Base-by-base conservation (phyloP, 2,113 vertebrate species). In the Plestiodon gilberti region DNA sequence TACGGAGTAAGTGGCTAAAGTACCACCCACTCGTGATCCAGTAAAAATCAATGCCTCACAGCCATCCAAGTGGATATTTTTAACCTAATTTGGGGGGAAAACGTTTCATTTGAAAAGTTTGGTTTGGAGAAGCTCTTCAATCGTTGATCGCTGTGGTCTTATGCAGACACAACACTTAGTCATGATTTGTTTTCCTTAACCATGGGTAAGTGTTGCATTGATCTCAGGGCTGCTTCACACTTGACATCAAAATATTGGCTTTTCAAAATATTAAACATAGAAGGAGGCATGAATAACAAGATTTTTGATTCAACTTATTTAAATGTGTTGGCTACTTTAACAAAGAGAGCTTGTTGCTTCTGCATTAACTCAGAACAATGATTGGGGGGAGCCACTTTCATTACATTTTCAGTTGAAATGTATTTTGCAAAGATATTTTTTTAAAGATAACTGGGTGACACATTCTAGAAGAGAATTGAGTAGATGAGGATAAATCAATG, bases 391-490 rank as follows among this genome's bases (percentile, higher is more conserved):
- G 43, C 43, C 43, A 48, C 43, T 30, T 84, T 30, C 69, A 30
- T 22, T 35, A 52, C 43, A 30, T 89, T 93, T 90, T 35, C 85
- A 18, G 1, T 81, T 93, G 85, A 87, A 82, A 75, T 3, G 0
- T 62, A 73, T 85, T 94, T 87, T 85, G 2, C 62, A 88, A 91
- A 93, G 83, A 93, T n/a, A n/a, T n/a, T n/a, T n/a, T n/a, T n/a
- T 80, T 48, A 48, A 85, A 94, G 80, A 86, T 82, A 89, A 0
- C 0, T n/a, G 35, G 71, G 67, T 81, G 90, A 87, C 73, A 69
- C 89, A 82, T 62, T 23, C 52, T 35, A 59, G 0, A 3, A 90
- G 70, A 23, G 84, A 90, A 86, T 85, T 18, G 83, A 89, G 86
- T 52, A 89, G 43, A 35, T 64, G 82, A 65, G 77, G 70, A 35